Base-by-base conservation (phyloP, 92 coral and sea anemone species). In the Phenganax subtilis region DNA sequence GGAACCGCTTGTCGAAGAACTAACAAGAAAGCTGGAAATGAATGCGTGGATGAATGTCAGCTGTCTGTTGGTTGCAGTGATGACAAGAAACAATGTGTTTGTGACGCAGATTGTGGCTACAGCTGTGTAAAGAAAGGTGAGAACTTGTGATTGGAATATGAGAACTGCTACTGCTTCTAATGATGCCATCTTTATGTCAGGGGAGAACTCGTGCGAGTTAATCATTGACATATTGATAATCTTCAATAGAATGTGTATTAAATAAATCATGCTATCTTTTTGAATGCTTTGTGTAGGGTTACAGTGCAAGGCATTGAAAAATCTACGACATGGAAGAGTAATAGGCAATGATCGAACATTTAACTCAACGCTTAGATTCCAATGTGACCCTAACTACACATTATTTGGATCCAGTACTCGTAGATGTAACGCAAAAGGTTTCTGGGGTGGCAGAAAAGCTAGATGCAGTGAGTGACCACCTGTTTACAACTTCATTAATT, bases 41-140 rank as follows among this genome's bases (percentile, higher is more conserved):
- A 64, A 63, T 87, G 90, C 54, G 77, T 57, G 12, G 44, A 47
- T 3, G 55, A 53, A 27, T 87, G 90, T 27, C 31, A 54, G 44
- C 85, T 73, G n/a, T 56, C 82, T 0, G 47, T 54, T 65, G 89
- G 87, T 82, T 86, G 89, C 63, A 69, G n/a, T 81, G 62, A 16
- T 51, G 0, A 31, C 58, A 85, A 60, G 0, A 51, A 87, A 44
- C 30, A 77, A 44, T 92, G 97, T 71, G 74, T 80, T 72, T 92
- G 97, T 75, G 97, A 90, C 67, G 97, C 92, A 20, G 82, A 87
- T 80, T 92, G 97, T 69, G 97, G 97, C 1, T 85, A 85, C 12
- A 92, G 96, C 59, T 92, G 96, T 80, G 90, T 91, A 9, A 90
- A 89, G 79, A 85, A 79, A 68, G 88, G 93, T 90, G 75, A 71